Conservation (phyloP, 35 echinoderm and acorn worm species). For the Ophiothrix spiculata region DNA sequence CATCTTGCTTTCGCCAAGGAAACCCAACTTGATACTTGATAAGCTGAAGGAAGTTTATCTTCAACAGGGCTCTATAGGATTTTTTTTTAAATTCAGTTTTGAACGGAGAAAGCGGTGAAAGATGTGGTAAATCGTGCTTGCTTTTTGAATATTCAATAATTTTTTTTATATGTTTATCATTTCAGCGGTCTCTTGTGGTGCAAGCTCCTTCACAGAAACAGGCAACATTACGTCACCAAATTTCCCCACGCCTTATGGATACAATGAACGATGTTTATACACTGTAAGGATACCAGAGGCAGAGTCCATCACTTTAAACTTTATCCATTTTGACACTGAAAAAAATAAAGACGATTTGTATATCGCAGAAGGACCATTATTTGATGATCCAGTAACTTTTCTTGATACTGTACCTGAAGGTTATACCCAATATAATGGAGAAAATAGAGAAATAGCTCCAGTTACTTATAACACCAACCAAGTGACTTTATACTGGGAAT, state of each 20-base stretch:
- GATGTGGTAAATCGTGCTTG: no score
- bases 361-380: background rate
- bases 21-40: no score
- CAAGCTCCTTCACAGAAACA: background rate
- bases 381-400: background rate
- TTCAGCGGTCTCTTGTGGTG: no score
- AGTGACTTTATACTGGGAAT: constrained; percentile 26
- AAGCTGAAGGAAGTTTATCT: no score
- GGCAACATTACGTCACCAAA: constrained; percentile 27
- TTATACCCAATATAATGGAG: background rate
- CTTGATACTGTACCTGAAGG: background rate
- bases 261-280: constrained; percentile 25
- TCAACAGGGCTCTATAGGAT: no score
- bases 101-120: no score
- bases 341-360: constrained; percentile 21
- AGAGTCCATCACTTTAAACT: background rate
- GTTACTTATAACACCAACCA: constrained; percentile 25
- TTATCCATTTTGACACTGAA: constrained; percentile 16
- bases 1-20: no score
- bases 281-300: constrained; percentile 26
- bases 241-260: background rate
- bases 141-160: no score
- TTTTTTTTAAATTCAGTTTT: no score
- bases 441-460: background rate
- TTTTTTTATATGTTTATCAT: no score